Evolutionary conservation across 1,140 invertebrate species (phyloP), one percentile per base, ranked within the genome.

Genomic region (Lamellibrachia luymesi): DNA sequence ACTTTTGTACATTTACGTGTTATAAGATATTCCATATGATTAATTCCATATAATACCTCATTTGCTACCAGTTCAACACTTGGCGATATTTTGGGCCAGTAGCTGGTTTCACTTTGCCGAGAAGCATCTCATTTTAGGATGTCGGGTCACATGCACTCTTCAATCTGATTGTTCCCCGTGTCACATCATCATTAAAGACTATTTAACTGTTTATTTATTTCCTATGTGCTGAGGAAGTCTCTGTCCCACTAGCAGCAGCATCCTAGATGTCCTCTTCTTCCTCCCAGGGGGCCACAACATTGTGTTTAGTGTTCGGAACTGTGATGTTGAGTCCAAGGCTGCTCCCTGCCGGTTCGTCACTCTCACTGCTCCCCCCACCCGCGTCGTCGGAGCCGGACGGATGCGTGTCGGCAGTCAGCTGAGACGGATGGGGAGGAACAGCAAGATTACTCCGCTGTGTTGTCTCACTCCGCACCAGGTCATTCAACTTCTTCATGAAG

Each of bases 241-340:
- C 38, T 38, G 38, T 80, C 64, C 64, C 64, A 17, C 64, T 80
- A 22, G 64, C 64, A 80, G 64, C 64, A 80, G 90, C 50, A n/a
- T 8, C 2, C 90, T 91, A 91, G 6, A 51, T 91, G 50, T 91
- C 90, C 38, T 51, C 50, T 92, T 91, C 90, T 13, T 51, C 50
- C 93, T 95, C 95, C 95, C 94, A 95, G 1, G 95, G 95, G 27
- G 95, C 95, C 22, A 95, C 94, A 90, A 95, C 94, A 92, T 95
- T 95, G 51, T 94, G 94, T 93, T 95, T 95, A 80, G 94, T 94
- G 52, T 52, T 92, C 90, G 95, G 95, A 50, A 95, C 95, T 80
- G 94, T 93, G 38, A 95, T 92, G 92, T 94, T 94, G 91, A 94
- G 92, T 91, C 94, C 94, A 91, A 93, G 94, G 25, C 94, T 93